Conservation (phyloP, 2,113 vertebrate genomes). For the Hippocampus comes region DNA sequence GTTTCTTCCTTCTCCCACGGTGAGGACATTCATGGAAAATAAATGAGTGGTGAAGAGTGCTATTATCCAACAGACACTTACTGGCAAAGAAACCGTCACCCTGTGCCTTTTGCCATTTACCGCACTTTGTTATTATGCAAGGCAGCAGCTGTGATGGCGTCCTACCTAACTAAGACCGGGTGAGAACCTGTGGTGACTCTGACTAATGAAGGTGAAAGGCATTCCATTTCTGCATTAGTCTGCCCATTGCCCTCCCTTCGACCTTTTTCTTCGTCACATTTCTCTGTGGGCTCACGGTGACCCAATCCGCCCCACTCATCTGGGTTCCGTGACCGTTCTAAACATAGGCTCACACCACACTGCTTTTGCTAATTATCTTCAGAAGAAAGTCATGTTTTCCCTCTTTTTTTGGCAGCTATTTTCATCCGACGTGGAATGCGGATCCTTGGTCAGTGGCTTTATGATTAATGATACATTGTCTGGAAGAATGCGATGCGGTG, state of each 20-base stretch:
- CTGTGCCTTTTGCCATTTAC: constrained; percentile 29
- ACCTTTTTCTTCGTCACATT: constrained; percentile 26
- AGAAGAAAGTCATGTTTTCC: neutral
- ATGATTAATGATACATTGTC: constrained; percentile 1
- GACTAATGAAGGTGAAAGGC: constrained; percentile 68
- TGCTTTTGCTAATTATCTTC: constrained; percentile 18
- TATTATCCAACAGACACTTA: constrained; percentile 14
- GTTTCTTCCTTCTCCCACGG: constrained; percentile 1
- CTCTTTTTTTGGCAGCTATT: constrained; percentile 1
- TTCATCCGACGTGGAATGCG: constrained; percentile 11
- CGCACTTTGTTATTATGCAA: constrained; percentile 48
- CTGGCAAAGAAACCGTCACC: constrained; percentile 27
- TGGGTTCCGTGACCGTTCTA: constrained; percentile 28
- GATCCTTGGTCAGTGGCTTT: constrained; percentile 3
- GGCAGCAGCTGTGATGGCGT: constrained; percentile 46
- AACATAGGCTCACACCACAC: constrained; percentile 6
- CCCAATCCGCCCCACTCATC: constrained; percentile 44
- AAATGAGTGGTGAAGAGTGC: constrained; percentile 31
- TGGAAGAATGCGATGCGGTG: too few relatives aligned
- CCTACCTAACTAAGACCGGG: constrained; percentile 32
- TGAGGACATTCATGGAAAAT: constrained; percentile 18
- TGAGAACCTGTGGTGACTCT: constrained; percentile 47
- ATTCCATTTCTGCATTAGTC: constrained; percentile 56
- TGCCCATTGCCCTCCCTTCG: constrained; percentile 14
- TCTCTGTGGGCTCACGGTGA: constrained; percentile 45